These are phyloP conservation scores for Caerostris extrusa DNA, from an alignment of 1,140 invertebrate genomes.

Conservation along the genomic window DNA sequence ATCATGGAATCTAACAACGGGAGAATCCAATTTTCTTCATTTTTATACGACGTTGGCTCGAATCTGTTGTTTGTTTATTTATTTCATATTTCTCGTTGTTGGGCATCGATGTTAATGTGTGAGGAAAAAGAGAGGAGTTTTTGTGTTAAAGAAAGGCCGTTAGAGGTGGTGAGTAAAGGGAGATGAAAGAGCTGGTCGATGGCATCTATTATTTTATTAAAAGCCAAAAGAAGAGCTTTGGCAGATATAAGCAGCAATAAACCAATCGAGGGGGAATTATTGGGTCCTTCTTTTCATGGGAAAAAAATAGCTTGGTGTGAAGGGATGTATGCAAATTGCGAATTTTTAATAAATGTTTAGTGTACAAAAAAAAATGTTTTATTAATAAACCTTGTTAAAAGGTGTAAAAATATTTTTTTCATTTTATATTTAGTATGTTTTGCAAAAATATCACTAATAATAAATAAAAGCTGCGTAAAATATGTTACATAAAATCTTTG, in stretches of 20 bases:
- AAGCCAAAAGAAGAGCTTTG: conserved; percentile 32
- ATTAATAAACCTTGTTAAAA: background rate
- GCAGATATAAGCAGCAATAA: conserved; percentile 56
- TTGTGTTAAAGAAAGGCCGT: conserved; percentile 53
- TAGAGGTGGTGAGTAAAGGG: background rate
- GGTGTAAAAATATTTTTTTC: no score
- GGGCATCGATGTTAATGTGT: background rate
- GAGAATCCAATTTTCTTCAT: conserved; percentile 50
- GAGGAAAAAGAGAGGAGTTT: conserved; percentile 19
- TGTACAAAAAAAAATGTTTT: background rate
- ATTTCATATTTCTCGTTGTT: conserved; percentile 54
- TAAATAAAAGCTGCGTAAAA: no score
- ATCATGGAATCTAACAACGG: conserved; percentile 58
- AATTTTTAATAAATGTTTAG: background rate
- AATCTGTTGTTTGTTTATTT: conserved; percentile 40
- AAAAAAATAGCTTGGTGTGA: background rate
- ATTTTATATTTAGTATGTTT: no score
- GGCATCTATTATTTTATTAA: conserved; percentile 50
- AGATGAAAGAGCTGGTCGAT: conserved; percentile 50
- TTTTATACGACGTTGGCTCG: conserved; percentile 50
- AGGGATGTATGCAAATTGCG: conserved; percentile 33
- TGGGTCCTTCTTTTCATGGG: background rate
- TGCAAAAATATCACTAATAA: no score
- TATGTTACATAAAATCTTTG: no score
- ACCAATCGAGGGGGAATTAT: conserved; percentile 57